Evolutionary conservation across 2,113 vertebrate species (phyloP).

Genomic region (Nannobrachium achirus): DNA sequence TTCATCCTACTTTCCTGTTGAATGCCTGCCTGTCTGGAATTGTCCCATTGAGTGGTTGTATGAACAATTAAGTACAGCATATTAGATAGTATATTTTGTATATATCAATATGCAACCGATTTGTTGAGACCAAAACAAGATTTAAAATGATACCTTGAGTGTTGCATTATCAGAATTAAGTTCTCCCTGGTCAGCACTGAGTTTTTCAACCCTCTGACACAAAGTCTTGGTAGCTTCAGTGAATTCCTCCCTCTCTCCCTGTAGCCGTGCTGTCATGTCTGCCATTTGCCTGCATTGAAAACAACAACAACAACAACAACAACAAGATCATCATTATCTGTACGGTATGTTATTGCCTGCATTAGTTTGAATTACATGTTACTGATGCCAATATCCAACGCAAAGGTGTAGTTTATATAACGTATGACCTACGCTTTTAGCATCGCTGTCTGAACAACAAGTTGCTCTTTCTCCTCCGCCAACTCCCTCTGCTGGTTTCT

Average conservation of each 20-base stretch:
- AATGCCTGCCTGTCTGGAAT: neutral
- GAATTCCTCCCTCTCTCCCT: slow-evolving; percentile 70
- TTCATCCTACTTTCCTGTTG: neutral
- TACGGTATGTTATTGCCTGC: too few relatives aligned
- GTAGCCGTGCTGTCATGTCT: slow-evolving; percentile 75
- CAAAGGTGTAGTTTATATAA: neutral
- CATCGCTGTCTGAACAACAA: slow-evolving; percentile 75
- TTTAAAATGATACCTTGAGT: slow-evolving; percentile 79
- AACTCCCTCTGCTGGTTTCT: slow-evolving; percentile 76
- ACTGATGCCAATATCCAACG: too few relatives aligned
- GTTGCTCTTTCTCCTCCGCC: slow-evolving; percentile 75
- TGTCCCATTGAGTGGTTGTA: neutral
- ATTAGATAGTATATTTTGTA: neutral
- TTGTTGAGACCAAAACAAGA: neutral
- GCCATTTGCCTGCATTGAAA: slow-evolving; percentile 76
- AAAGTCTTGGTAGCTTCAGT: slow-evolving; percentile 72
- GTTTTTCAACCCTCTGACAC: slow-evolving; percentile 74
- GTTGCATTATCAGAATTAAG: slow-evolving; percentile 79
- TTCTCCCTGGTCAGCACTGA: slow-evolving; percentile 78
- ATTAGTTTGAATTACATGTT: too few relatives aligned
- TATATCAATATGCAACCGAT: neutral
- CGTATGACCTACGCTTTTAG: slow-evolving; percentile 81
- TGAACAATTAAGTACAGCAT: neutral
- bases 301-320: too few relatives aligned
- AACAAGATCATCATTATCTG: too few relatives aligned